A percentile compares a stretch with the other conserved stretches of the same genome.
Evolutionary conservation across 92 coral and sea anemone genomes (phyloP).

Genomic region (Epizoanthus ramosus): DNA sequence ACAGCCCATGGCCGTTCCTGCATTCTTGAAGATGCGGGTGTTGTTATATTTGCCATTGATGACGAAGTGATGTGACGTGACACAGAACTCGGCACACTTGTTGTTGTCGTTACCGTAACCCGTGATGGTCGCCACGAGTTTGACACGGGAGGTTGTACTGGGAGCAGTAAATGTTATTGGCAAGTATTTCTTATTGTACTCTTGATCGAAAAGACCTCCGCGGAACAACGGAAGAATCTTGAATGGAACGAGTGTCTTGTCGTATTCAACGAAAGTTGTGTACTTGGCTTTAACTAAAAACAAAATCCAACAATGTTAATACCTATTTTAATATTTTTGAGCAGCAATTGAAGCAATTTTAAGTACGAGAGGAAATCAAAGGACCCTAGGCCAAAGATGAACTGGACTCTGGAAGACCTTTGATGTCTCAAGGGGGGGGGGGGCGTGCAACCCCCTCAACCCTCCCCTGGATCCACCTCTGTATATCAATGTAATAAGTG

Average conservation of each 20-base stretch:
- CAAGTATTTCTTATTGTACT: slow-evolving; percentile 80
- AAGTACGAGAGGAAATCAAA: too few relatives aligned
- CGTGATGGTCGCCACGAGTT: slow-evolving; percentile 92
- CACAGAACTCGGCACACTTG: slow-evolving; percentile 90
- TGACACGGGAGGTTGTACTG: slow-evolving; percentile 65
- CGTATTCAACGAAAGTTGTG: slow-evolving; percentile 62
- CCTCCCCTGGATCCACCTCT: too few relatives aligned
- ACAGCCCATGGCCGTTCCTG: slow-evolving; percentile 86
- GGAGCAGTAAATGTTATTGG: slow-evolving; percentile 60
- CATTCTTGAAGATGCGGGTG: slow-evolving; percentile 80
- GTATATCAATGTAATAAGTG: too few relatives aligned
- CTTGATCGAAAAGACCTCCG: slow-evolving; percentile 87
- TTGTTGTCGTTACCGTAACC: slow-evolving; percentile 96
- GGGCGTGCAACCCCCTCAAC: too few relatives aligned
- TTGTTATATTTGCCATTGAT: slow-evolving; percentile 50
- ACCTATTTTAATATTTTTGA: too few relatives aligned
- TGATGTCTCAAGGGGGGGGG: too few relatives aligned
- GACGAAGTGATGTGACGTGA: slow-evolving; percentile 91
- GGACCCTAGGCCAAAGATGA: too few relatives aligned
- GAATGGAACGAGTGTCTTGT: slow-evolving; percentile 75
- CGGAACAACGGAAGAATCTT: slow-evolving; percentile 69
- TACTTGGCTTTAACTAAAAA: slow-evolving; percentile 45
- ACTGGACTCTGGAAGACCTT: too few relatives aligned
- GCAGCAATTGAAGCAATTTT: too few relatives aligned
- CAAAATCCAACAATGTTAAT: too few relatives aligned